phyloP scores from a whole-genome alignment of 2,888 invertebrate genomes.

The Hydriomena furcata region DNA sequence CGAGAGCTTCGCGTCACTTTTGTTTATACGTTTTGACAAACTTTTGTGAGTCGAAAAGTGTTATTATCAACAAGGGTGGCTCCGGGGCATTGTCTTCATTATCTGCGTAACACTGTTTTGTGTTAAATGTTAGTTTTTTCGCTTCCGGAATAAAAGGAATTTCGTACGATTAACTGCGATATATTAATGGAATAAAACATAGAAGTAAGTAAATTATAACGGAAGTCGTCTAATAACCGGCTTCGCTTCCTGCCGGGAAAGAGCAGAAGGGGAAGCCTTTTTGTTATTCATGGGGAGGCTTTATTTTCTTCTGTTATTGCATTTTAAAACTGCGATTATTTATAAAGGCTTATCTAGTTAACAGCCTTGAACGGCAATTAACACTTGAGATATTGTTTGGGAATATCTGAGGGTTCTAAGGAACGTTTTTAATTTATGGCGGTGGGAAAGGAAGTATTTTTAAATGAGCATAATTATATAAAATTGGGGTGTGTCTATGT shows the following conservation, averaged over 20 bases:
- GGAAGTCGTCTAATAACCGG: conserved; percentile 57
- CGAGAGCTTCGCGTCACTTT: conserved; percentile 38
- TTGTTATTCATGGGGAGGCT: conserved; percentile 55
- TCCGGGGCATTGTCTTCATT: conserved; percentile 46
- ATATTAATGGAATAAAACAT: conserved; percentile 43
- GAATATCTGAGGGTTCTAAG: conserved; percentile 28
- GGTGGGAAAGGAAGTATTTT: conserved; percentile 32
- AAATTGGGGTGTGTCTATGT: conserved; percentile 11
- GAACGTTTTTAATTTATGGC: conserved; percentile 32
- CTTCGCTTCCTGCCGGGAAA: conserved; percentile 49
- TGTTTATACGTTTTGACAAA: conserved; percentile 77
- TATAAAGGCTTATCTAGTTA: conserved; percentile 48
- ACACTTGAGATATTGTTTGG: conserved; percentile 40
- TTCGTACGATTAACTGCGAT: conserved; percentile 41
- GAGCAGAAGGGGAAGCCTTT: conserved; percentile 46
- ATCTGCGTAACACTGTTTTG: conserved; percentile 46
- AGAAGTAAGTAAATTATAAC: conserved; percentile 53
- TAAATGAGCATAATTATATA: conserved; percentile 12
- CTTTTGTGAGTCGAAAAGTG: conserved; percentile 60
- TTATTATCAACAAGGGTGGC: conserved; percentile 71
- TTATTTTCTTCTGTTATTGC: conserved; percentile 46
- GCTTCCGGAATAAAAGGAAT: conserved; percentile 32
- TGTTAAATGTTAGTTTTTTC: conserved; percentile 25
- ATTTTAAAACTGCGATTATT: conserved; percentile 45
- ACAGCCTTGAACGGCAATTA: conserved; percentile 50